Percentiles rank a stretch among this genome's conserved stretches.
These are phyloP conservation scores for Apocrypta bakeri DNA, from an alignment of 1,140 invertebrate species.

Conservation along the genomic window DNA sequence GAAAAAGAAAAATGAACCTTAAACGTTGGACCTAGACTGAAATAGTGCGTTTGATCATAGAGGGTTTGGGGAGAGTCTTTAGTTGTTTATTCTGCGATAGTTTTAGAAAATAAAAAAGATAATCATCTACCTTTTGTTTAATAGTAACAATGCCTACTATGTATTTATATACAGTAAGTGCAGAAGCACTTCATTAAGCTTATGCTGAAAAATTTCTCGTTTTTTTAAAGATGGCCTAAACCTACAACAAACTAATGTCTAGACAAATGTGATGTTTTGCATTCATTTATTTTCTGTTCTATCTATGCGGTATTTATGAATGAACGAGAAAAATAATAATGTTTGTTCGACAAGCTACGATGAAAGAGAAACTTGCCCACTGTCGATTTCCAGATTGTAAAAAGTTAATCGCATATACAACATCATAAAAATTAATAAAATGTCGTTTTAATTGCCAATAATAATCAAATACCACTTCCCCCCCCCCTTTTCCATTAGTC, in stretches of 20 bases:
- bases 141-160: not conserved
- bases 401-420: conserved; percentile 4
- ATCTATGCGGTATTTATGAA: not conserved
- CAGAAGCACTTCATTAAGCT: not conserved
- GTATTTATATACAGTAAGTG: not conserved
- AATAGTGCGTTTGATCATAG: conserved; percentile 45
- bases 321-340: not conserved
- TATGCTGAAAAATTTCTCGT: not conserved
- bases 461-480: not conserved
- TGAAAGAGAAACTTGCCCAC: conserved; percentile 31
- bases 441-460: conserved; percentile 37
- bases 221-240: conserved; percentile 24
- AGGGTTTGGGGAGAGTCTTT: conserved; percentile 32
- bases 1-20: not conserved
- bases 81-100: conserved; percentile 27
- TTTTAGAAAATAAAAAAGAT: conserved; percentile 14
- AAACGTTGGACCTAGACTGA: conserved; percentile 27
- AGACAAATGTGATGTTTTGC: not conserved
- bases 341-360: not conserved
- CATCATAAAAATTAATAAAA: conserved; percentile 23
- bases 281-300: not conserved
- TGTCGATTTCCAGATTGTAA: conserved; percentile 30
- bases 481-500: not conserved
- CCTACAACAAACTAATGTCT: not conserved
- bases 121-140: not conserved